Evolutionary conservation across 2,797 vertebrate genomes (phyloP).

Genomic region (Triplophysa yarkandensis): DNA sequence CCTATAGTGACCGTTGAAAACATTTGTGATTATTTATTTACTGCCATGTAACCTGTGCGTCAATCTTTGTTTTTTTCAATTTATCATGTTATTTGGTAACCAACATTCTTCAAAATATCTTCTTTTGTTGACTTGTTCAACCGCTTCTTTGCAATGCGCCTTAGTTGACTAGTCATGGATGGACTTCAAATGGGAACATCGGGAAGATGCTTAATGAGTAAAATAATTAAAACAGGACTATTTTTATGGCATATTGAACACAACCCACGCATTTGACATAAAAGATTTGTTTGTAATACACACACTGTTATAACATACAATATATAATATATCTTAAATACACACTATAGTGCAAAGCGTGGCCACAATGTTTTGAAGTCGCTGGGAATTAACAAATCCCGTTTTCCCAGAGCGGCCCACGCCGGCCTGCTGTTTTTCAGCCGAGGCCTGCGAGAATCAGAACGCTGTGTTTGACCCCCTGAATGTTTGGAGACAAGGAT

Average conservation of each 20-base stretch:
- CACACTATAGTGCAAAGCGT: not conserved
- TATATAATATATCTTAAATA: not conserved
- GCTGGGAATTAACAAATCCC: constrained; percentile 36
- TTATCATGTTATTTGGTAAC: no score
- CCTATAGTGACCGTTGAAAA: no score
- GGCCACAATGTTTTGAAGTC: not conserved
- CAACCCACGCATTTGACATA: not conserved
- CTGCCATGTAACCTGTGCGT: no score
- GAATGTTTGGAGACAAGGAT: constrained; percentile 44
- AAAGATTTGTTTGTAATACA: no score
- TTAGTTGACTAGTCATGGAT: not conserved
- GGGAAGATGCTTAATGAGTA: not conserved
- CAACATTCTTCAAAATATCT: no score
- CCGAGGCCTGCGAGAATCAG: constrained; percentile 28
- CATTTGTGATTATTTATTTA: no score
- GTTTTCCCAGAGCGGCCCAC: constrained; percentile 36
- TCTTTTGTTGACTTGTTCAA: no score
- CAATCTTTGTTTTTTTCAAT: no score
- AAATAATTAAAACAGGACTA: not conserved
- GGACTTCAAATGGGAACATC: not conserved
- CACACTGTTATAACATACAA: not conserved
- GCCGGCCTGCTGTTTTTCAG: constrained; percentile 41
- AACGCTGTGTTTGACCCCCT: constrained; percentile 37
- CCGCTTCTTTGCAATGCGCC: not conserved
- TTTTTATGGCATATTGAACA: not conserved